Conservation (phyloP, 2,888 invertebrate species). For the Tachina fera region DNA sequence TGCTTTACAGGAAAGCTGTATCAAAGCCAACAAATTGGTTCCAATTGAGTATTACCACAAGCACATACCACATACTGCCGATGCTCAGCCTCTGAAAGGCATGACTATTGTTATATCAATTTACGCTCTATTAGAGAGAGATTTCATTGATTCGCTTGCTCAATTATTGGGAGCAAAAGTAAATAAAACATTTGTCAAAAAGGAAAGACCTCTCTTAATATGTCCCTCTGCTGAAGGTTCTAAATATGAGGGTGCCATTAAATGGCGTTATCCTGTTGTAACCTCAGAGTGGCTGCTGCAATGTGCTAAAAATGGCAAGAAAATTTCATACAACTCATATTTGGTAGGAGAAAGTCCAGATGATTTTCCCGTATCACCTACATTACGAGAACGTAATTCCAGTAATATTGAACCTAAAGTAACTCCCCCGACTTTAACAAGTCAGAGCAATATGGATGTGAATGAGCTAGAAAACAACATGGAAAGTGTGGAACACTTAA, state of each 20-base stretch:
- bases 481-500: conserved; percentile 40
- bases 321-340: conserved; percentile 85
- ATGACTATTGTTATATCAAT: conserved; percentile 92
- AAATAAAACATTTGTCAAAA: conserved; percentile 88
- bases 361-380: conserved; percentile 78
- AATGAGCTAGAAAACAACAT: conserved; percentile 72
- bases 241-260: conserved; percentile 91
- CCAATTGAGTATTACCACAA: conserved; percentile 89
- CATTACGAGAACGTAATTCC: conserved; percentile 73
- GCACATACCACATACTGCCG: conserved; percentile 85
- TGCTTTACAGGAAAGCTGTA: conserved; percentile 78
- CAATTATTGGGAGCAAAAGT: conserved; percentile 88
- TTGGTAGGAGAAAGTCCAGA: conserved; percentile 85
- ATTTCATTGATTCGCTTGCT: conserved; percentile 88
- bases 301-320: conserved; percentile 85
- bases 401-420: conserved; percentile 54
- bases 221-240: conserved; percentile 89
- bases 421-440: conserved; percentile 21
- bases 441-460: conserved; percentile 61
- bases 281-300: conserved; percentile 89
- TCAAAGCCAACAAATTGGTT: conserved; percentile 85
- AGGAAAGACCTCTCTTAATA: conserved; percentile 91
- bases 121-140: conserved; percentile 89
- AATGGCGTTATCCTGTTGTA: conserved; percentile 93
- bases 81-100: conserved; percentile 85